phyloP scores from a whole-genome alignment of 2,797 vertebrate genomes.

The Lagocephalus sceleratus region DNA sequence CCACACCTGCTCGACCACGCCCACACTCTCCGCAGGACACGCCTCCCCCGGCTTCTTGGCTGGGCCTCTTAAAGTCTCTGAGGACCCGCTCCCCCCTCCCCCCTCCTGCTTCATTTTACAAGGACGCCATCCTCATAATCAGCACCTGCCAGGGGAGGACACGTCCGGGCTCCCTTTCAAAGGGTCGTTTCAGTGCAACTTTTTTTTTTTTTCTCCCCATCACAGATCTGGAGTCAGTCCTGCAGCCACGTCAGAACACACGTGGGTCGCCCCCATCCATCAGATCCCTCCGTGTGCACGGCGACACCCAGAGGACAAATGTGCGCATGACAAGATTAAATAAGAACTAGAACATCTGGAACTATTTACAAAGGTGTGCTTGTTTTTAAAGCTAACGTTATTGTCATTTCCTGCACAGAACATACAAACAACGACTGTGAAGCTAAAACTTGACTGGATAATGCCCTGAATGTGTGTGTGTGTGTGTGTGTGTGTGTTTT shows the following conservation, averaged over 20 bases:
- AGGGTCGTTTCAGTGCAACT: constrained; percentile 47
- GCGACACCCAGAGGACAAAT: constrained; percentile 52
- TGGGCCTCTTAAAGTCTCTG: too few relatives aligned
- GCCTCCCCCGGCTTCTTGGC: too few relatives aligned
- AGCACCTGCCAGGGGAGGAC: constrained; percentile 40
- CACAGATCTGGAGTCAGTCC: too few relatives aligned
- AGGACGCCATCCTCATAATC: constrained; percentile 68
- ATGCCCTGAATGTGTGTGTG: constrained; percentile 43
- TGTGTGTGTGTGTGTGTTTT: not conserved
- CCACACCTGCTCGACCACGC: too few relatives aligned
- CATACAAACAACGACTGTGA: constrained; percentile 36
- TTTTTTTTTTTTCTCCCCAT: not conserved
- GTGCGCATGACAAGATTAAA: constrained; percentile 72
- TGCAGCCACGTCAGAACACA: too few relatives aligned
- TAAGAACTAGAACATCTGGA: constrained; percentile 69
- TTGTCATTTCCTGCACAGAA: constrained; percentile 41
- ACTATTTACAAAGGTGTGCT: constrained; percentile 45
- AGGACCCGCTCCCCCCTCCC: not conserved
- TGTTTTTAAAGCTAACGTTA: constrained; percentile 46
- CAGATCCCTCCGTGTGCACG: constrained; percentile 9
- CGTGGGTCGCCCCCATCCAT: not conserved
- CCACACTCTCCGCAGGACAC: too few relatives aligned
- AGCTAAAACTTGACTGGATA: constrained; percentile 29
- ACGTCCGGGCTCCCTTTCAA: not conserved
- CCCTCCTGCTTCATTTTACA: constrained; percentile 70